Percentiles rank a stretch among this genome's conserved stretches.
Evolutionary conservation across 1,140 invertebrate genomes (phyloP).

Genomic region (Calephelis virginiensis): DNA sequence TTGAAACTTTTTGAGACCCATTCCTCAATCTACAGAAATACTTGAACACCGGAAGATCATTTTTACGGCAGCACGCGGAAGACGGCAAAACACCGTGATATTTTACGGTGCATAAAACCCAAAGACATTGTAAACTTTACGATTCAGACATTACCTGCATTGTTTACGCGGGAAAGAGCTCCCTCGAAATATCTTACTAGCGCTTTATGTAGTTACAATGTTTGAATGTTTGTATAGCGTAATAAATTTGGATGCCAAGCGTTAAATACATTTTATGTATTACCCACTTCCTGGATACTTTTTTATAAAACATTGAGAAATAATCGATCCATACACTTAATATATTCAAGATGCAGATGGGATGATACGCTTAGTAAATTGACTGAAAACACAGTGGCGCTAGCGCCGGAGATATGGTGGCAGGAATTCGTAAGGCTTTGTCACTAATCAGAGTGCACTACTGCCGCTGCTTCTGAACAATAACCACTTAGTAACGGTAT

Average conservation of each 20-base stretch:
- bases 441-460: too few relatives aligned
- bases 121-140: constrained; percentile 45
- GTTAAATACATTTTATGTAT: not conserved
- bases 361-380: too few relatives aligned
- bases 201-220: not conserved
- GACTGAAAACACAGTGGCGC: too few relatives aligned
- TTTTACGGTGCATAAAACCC: constrained; percentile 54
- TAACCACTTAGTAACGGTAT: too few relatives aligned
- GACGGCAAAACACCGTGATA: constrained; percentile 20
- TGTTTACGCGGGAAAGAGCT: constrained; percentile 36
- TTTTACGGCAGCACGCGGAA: constrained; percentile 30
- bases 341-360: too few relatives aligned
- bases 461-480: too few relatives aligned
- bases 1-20: not conserved
- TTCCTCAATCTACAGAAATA: constrained; percentile 15
- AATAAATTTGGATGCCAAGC: not conserved
- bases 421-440: too few relatives aligned
- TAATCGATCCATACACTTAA: too few relatives aligned
- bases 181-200: not conserved
- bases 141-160: constrained; percentile 30
- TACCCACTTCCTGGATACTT: not conserved
- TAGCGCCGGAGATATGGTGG: too few relatives aligned
- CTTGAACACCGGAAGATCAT: constrained; percentile 27
- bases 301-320: too few relatives aligned
- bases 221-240: constrained; percentile 20